phyloP scores from a whole-genome alignment of 2,113 vertebrate genomes.

The Clinocottus analis region DNA sequence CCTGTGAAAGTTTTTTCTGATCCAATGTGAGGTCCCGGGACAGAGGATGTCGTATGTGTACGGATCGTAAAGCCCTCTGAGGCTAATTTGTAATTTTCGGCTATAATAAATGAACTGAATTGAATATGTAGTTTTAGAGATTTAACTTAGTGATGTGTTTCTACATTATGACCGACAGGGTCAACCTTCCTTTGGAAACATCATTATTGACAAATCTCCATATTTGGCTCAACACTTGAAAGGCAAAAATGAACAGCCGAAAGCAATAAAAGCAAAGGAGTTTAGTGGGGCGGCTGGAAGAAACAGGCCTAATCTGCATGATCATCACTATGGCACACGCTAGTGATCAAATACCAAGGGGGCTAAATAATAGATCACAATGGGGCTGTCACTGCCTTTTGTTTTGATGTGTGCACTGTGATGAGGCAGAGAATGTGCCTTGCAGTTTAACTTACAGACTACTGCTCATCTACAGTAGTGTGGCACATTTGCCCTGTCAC shows the following conservation, averaged over 20 bases:
- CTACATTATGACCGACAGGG: background rate
- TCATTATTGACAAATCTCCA: no score
- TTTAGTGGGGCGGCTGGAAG: conserved; percentile 61
- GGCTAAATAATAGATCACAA: conserved; percentile 86
- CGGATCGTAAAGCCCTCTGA: no score
- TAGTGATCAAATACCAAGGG: conserved; percentile 76
- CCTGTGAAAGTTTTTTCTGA: no score
- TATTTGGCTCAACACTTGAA: conserved; percentile 17
- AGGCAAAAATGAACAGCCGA: conserved; percentile 49
- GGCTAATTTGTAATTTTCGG: no score
- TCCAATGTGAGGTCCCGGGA: no score
- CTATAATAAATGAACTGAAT: no score
- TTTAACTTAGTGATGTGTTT: background rate
- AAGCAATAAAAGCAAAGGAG: conserved; percentile 53
- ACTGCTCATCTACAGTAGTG: conserved; percentile 61
- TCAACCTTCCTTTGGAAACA: conserved; percentile 16
- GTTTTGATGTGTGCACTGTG: conserved; percentile 75
- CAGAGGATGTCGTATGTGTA: no score
- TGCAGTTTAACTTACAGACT: conserved; percentile 78
- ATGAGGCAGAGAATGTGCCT: conserved; percentile 74
- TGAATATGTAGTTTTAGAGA: background rate
- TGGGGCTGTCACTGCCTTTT: conserved; percentile 73
- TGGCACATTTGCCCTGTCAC: conserved; percentile 73
- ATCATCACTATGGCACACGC: conserved; percentile 74
- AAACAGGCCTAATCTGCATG: conserved; percentile 77